These are phyloP conservation scores for Amblyjoppa proteus DNA, from an alignment of 2,888 invertebrate genomes.

Conservation along the genomic window DNA sequence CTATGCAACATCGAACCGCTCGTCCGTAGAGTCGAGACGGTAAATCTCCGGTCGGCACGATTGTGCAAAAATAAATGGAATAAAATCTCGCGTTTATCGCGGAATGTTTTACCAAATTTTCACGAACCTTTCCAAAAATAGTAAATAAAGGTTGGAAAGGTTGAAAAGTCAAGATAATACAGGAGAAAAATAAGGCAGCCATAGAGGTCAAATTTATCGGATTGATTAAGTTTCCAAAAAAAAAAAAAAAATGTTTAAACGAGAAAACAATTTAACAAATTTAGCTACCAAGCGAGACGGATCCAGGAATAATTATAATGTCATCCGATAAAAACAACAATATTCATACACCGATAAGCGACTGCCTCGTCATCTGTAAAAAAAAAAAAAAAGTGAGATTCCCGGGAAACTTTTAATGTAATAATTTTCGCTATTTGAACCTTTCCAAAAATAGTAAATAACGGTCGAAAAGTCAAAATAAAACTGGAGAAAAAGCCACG, in stretches of 20 bases:
- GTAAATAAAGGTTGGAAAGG: background rate
- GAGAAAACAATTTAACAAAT: no score
- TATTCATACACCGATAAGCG: no score
- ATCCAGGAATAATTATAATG: no score
- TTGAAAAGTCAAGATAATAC: background rate
- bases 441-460: background rate
- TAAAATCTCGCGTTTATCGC: constrained; percentile 1
- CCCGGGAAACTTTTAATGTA: no score
- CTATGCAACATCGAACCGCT: constrained; percentile 29
- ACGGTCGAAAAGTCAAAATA: background rate
- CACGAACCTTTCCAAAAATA: background rate
- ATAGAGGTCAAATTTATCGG: background rate
- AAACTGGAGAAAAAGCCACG: background rate
- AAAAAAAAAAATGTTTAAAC: no score
- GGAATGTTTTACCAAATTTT: background rate
- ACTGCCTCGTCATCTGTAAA: no score
- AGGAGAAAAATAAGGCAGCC: background rate
- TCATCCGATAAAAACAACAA: no score
- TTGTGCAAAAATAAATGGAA: constrained; percentile 35
- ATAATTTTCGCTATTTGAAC: background rate
- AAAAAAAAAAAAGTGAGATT: no score
- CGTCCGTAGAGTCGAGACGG: constrained; percentile 20
- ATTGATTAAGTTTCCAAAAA: background rate
- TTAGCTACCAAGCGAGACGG: no score
- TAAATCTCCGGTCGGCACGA: constrained; percentile 40